Evolutionary conservation across 2,888 invertebrate genomes (phyloP).

Genomic region (Axea sp.): DNA sequence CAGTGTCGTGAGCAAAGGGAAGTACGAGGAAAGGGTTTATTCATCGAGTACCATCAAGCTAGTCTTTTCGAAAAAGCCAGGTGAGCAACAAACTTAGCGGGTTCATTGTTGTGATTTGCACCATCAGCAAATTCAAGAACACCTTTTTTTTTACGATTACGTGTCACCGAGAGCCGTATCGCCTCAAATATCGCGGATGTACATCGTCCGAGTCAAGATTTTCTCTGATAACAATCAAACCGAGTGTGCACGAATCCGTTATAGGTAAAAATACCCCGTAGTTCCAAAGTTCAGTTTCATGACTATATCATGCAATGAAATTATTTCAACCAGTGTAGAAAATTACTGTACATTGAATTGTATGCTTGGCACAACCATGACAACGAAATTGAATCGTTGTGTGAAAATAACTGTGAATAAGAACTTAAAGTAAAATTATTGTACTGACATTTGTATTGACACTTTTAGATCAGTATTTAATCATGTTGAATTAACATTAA

Average conservation of each 20-base stretch:
- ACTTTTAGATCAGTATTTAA: no score
- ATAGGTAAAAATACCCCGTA: no score
- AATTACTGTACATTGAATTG: no score
- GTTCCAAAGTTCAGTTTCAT: no score
- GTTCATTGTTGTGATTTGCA: constrained; percentile 74
- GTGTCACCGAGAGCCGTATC: constrained; percentile 64
- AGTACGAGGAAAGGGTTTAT: constrained; percentile 49
- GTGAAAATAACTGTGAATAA: no score
- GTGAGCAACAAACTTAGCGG: constrained; percentile 72
- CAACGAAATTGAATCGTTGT: no score
- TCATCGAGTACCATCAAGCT: constrained; percentile 57
- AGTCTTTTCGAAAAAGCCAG: constrained; percentile 71
- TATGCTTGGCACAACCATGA: no score
- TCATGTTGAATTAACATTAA: no score
- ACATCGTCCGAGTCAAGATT: constrained; percentile 44
- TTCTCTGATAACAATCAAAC: constrained; percentile 49
- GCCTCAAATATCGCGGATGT: constrained; percentile 63
- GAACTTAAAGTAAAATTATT: no score
- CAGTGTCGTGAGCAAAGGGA: constrained; percentile 27
- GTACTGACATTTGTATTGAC: no score
- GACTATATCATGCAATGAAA: no score
- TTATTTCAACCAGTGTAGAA: no score
- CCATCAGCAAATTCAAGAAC: constrained; percentile 75
- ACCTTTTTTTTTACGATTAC: constrained; percentile 63
- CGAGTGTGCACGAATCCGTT: constrained; percentile 9